Conservation (phyloP, 2,113 vertebrate genomes). For the Carollia perspicillata region DNA sequence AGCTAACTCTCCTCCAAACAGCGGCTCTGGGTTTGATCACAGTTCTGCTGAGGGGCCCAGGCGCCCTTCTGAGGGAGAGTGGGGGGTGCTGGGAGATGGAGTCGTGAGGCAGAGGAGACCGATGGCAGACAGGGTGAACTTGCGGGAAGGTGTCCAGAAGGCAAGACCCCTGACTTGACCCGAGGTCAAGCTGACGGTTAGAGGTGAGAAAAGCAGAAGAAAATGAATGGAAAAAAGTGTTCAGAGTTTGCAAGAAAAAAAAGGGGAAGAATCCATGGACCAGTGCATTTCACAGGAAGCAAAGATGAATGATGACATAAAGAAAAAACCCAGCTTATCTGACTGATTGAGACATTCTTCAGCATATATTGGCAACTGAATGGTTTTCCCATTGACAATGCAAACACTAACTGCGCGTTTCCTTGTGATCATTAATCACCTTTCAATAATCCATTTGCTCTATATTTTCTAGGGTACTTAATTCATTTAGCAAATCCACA, state of each 20-base stretch:
- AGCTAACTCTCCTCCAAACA: background rate
- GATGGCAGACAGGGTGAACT: background rate
- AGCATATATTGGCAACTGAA: conserved; percentile 50
- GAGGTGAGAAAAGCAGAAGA: background rate
- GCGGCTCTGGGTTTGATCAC: conserved; percentile 10
- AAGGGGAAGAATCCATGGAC: background rate
- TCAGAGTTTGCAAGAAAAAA: background rate
- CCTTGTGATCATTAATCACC: conserved; percentile 63
- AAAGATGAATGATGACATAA: background rate
- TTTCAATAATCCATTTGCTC: conserved; percentile 74
- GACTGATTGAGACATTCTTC: conserved; percentile 50
- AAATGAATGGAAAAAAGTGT: background rate
- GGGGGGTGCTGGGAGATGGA: background rate
- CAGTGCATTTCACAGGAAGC: conserved; percentile 35
- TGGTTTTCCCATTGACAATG: conserved; percentile 67
- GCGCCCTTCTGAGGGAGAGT: background rate
- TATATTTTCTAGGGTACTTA: conserved; percentile 72
- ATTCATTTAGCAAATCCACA: conserved; percentile 73
- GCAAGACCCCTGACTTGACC: background rate
- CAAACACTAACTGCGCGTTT: conserved; percentile 73
- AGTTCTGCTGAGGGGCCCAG: background rate
- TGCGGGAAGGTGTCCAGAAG: background rate
- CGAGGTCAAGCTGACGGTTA: conserved; percentile 35
- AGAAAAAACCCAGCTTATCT: conserved; percentile 34
- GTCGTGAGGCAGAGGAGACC: background rate